Conservation (phyloP, 2,113 vertebrate genomes). For the Gambusia holbrooki region DNA sequence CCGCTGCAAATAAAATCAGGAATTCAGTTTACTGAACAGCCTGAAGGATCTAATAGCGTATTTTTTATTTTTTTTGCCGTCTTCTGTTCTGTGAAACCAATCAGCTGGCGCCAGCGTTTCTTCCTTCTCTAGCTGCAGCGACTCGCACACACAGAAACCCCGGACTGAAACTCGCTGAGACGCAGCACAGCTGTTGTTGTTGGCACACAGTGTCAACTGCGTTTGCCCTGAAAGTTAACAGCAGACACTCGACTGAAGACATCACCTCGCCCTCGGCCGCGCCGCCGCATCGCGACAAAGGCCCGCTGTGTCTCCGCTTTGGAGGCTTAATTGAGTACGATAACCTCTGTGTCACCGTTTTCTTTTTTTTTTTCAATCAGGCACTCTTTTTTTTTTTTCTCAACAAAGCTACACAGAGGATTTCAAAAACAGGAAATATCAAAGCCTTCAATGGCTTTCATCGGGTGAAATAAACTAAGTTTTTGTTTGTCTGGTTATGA, state of each 20-base stretch:
- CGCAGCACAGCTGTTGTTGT: conserved; percentile 63
- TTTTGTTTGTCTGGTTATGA: conserved; percentile 3
- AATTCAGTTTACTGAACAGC: background rate
- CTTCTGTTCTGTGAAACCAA: conserved; percentile 35
- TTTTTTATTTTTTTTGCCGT: background rate
- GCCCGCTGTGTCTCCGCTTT: conserved; percentile 29
- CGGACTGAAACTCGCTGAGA: conserved; percentile 27
- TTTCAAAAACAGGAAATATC: conserved; percentile 38
- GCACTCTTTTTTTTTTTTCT: conserved; percentile 16
- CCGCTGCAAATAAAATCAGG: background rate
- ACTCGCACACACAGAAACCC: conserved; percentile 27
- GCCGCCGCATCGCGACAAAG: conserved; percentile 45
- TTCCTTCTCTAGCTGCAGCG: conserved; percentile 29
- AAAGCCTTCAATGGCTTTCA: conserved; percentile 19
- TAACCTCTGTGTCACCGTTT: conserved; percentile 56
- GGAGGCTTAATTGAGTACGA: conserved; percentile 55
- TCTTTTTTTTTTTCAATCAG: conserved; percentile 39
- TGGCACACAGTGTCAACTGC: conserved; percentile 56
- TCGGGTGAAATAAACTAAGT: background rate
- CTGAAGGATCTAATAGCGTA: background rate
- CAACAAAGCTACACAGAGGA: conserved; percentile 9
- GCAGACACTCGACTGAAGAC: conserved; percentile 54
- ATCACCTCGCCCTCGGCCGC: conserved; percentile 38
- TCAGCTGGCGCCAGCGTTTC: conserved; percentile 48
- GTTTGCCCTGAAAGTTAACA: conserved; percentile 60